These are phyloP conservation scores for Neopipo cinnamomea DNA, from an alignment of 2,113 vertebrate species.

Conservation along the genomic window DNA sequence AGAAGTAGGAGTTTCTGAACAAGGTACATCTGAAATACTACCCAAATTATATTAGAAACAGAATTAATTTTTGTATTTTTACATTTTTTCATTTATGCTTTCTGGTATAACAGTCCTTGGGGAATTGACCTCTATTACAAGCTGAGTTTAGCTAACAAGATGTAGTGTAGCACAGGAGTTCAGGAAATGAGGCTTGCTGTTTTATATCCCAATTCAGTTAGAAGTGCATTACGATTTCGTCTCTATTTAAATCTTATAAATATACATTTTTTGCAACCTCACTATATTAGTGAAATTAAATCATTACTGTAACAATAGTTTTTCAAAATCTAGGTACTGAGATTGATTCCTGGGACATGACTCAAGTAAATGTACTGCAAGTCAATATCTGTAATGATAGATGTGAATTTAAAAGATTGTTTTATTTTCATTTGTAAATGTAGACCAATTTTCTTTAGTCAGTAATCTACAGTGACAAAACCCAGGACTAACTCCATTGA, in stretches of 20 bases:
- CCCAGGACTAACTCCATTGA: neutral
- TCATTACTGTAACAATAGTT: neutral
- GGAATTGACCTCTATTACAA: conserved; percentile 7
- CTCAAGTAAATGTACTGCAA: neutral
- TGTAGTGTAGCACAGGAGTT: neutral
- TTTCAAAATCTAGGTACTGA: neutral
- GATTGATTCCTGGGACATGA: neutral
- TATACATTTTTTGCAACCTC: neutral
- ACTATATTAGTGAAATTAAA: conserved; percentile 3
- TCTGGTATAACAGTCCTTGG: neutral
- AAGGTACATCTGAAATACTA: neutral
- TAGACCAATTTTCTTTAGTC: neutral
- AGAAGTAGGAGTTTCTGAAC: neutral
- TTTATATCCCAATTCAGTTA: conserved; percentile 20
- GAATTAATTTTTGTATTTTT: neutral
- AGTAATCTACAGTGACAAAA: neutral
- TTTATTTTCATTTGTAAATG: neutral
- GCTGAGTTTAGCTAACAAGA: conserved; percentile 4
- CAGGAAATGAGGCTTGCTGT: conserved; percentile 14
- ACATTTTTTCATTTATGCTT: neutral
- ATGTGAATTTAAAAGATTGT: neutral
- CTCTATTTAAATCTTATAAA: conserved; percentile 10
- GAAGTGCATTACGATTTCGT: neutral
- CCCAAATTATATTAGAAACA: neutral
- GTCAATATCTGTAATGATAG: neutral